Conservation (phyloP, 1,140 invertebrate genomes). For the Dinoponera quadriceps region DNA sequence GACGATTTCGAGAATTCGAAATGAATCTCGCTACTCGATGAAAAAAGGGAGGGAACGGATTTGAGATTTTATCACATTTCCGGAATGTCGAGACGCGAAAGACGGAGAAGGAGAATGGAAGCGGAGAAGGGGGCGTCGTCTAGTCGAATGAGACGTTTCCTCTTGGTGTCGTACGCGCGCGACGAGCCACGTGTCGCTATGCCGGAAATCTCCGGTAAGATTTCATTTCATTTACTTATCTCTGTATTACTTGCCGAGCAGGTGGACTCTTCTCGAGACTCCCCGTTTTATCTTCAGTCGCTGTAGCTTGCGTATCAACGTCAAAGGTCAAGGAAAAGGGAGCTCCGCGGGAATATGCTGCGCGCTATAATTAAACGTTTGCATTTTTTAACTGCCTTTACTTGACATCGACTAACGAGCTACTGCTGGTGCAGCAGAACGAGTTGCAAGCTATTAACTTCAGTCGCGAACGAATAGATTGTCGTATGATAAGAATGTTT, state of each 20-base stretch:
- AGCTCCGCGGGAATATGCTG: conserved; percentile 17
- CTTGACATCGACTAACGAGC: conserved; percentile 71
- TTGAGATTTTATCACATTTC: too few relatives aligned
- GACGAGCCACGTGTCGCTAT: neutral
- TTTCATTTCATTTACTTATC: conserved; percentile 45
- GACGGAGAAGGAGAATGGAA: neutral
- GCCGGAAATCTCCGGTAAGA: conserved; percentile 29
- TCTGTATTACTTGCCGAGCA: conserved; percentile 5
- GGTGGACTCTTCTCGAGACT: neutral
- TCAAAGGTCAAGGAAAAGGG: conserved; percentile 34
- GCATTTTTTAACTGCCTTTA: conserved; percentile 76
- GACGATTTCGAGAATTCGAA: neutral
- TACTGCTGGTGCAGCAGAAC: conserved; percentile 21
- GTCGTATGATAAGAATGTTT: conserved; percentile 17
- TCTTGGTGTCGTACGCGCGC: neutral
- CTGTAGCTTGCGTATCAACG: conserved; percentile 31
- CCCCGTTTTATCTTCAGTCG: conserved; percentile 23
- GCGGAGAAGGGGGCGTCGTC: neutral
- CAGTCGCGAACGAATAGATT: conserved; percentile 57
- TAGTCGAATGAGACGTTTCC: conserved; percentile 1
- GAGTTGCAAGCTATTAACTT: conserved; percentile 65
- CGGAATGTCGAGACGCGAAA: too few relatives aligned
- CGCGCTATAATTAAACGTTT: conserved; percentile 69
- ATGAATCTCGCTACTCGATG: neutral
- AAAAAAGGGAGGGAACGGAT: too few relatives aligned